Conservation (phyloP, 2,797 vertebrate genomes). For the Poeciliopsis turneri region DNA sequence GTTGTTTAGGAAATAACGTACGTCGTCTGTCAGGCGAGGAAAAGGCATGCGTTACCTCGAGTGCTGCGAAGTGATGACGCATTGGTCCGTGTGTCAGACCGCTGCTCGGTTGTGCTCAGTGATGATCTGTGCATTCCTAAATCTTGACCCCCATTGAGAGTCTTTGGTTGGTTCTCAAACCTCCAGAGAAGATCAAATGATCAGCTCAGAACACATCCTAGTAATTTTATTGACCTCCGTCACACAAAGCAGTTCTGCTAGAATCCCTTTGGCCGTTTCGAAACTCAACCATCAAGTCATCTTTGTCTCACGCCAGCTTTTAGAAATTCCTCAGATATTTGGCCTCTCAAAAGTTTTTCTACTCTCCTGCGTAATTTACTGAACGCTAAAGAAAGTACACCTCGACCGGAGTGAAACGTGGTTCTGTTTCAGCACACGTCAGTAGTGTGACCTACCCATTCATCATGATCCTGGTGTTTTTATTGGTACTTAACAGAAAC, state of each 20-base stretch:
- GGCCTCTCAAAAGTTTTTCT: background rate
- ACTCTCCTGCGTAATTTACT: background rate
- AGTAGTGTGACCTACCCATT: background rate
- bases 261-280: background rate
- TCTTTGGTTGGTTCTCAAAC: background rate
- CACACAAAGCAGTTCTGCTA: background rate
- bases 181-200: background rate
- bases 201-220: background rate
- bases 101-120: background rate
- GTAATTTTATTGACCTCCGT: background rate
- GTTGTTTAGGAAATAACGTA: background rate
- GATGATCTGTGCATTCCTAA: background rate
- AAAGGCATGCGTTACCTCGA: background rate
- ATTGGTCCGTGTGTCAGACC: background rate
- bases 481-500: background rate
- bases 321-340: background rate
- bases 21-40: background rate
- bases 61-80: background rate
- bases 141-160: background rate
- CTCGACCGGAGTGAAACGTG: background rate
- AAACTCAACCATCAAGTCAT: background rate
- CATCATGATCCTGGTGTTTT: background rate
- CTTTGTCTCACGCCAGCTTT: background rate
- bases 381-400: background rate
- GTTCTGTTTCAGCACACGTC: background rate